These are phyloP conservation scores for Craterocephalus amniculus DNA, from an alignment of 2,797 vertebrate species.

Conservation along the genomic window DNA sequence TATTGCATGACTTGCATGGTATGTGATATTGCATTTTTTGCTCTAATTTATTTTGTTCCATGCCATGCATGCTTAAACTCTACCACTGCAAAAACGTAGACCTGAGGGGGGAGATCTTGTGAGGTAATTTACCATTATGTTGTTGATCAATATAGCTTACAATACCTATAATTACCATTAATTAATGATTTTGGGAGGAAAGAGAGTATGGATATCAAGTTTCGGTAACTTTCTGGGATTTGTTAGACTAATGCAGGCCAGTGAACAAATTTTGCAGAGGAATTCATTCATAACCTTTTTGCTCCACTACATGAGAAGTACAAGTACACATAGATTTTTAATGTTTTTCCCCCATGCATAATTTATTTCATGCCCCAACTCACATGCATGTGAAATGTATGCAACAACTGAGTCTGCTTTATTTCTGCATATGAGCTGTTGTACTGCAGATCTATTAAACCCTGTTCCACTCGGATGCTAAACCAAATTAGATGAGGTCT, in stretches of 20 bases:
- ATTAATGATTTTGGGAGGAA: conserved; percentile 14
- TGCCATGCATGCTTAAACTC: conserved; percentile 38
- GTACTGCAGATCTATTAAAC: conserved; percentile 65
- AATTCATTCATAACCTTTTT: background rate
- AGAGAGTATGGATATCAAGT: background rate
- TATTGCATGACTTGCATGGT: conserved; percentile 3
- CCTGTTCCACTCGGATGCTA: conserved; percentile 71
- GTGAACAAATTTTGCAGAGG: background rate
- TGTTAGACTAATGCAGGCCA: conserved; percentile 1
- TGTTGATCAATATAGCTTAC: conserved; percentile 26
- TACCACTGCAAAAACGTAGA: conserved; percentile 26
- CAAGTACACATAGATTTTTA: background rate
- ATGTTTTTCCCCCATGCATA: background rate
- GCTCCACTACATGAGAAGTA: background rate
- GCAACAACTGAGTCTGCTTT: conserved; percentile 31
- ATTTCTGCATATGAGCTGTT: conserved; percentile 53
- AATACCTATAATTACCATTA: conserved; percentile 48
- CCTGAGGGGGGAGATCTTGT: conserved; percentile 25
- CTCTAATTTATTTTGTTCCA: conserved; percentile 23
- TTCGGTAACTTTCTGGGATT: background rate
- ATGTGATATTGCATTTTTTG: too few species aligned
- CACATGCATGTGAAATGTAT: conserved; percentile 14
- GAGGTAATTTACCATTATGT: conserved; percentile 15
- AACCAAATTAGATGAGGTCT: conserved; percentile 75
- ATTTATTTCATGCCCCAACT: conserved; percentile 6